Evolutionary conservation across 2,797 vertebrate genomes (phyloP).

Genomic region (Amphiprion clarkii): DNA sequence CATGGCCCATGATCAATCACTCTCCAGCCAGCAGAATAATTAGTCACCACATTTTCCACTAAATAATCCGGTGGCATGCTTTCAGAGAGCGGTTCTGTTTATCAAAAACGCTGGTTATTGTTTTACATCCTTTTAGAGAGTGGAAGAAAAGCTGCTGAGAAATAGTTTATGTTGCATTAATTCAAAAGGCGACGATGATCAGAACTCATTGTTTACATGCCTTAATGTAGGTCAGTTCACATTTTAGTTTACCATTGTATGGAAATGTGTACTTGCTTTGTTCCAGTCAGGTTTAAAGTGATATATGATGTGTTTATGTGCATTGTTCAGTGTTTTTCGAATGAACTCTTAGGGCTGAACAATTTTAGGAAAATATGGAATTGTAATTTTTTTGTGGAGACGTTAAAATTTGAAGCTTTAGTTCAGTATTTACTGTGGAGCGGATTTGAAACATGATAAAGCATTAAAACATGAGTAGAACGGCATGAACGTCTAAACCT

Average conservation of each 20-base stretch:
- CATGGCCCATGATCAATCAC: slow-evolving; percentile 9
- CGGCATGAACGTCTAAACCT: too few species aligned
- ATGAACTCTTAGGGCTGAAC: neutral
- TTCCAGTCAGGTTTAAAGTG: neutral
- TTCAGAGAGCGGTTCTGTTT: neutral
- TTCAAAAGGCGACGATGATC: neutral
- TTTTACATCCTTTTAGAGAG: neutral
- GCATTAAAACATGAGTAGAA: neutral
- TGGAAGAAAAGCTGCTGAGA: neutral
- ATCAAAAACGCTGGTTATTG: too few species aligned
- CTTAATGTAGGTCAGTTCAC: neutral
- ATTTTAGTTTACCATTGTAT: neutral
- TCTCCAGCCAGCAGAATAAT: slow-evolving; percentile 11
- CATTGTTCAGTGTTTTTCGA: neutral
- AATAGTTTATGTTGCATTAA: neutral
- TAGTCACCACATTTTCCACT: slow-evolving; percentile 18
- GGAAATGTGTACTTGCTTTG: neutral
- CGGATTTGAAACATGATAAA: neutral
- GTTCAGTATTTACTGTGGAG: too few species aligned
- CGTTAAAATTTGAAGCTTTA: too few species aligned
- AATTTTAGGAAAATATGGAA: too few species aligned
- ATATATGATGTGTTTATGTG: neutral
- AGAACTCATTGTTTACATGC: neutral
- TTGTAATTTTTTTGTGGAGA: too few species aligned
- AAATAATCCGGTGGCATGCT: slow-evolving; percentile 2